A percentile compares a stretch with the other conserved stretches of the same genome.
Evolutionary conservation across 2,888 invertebrate genomes (phyloP).

Genomic region (Papilio elwesi): DNA sequence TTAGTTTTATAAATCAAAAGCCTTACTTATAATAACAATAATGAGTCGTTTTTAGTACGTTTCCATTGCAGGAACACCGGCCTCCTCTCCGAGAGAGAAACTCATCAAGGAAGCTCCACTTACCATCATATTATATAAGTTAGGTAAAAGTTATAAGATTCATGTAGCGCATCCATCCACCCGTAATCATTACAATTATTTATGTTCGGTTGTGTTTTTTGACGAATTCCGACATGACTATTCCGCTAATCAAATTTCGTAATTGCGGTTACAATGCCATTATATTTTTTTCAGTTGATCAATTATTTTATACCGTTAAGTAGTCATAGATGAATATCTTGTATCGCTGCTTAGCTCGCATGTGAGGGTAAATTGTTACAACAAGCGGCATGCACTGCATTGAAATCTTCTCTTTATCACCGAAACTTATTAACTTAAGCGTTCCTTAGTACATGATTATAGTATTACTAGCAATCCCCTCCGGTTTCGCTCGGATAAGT

Average conservation of each 20-base stretch:
- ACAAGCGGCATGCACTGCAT: slow-evolving; percentile 18
- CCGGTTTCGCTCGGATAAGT: too few relatives aligned
- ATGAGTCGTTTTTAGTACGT: too few relatives aligned
- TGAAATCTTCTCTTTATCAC: not conserved
- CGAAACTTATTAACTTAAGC: not conserved
- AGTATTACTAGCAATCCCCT: too few relatives aligned
- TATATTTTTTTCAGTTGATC: slow-evolving; percentile 70
- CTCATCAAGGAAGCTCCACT: too few relatives aligned
- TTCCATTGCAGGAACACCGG: too few relatives aligned
- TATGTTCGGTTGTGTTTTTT: slow-evolving; percentile 54
- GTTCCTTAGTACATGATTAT: too few relatives aligned
- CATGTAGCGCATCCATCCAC: slow-evolving; percentile 58
- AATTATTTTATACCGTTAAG: slow-evolving; percentile 79
- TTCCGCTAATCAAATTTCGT: slow-evolving; percentile 84
- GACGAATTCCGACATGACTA: slow-evolving; percentile 81
- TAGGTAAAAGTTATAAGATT: slow-evolving; percentile 5
- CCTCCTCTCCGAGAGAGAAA: too few relatives aligned
- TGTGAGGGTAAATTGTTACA: slow-evolving; percentile 42
- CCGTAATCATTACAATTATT: slow-evolving; percentile 35
- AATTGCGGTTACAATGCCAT: slow-evolving; percentile 82
- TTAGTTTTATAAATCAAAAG: too few relatives aligned
- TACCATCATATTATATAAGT: too few relatives aligned
- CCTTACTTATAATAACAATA: too few relatives aligned
- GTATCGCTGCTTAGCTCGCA: slow-evolving; percentile 35
- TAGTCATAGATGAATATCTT: slow-evolving; percentile 61